Base-by-base conservation (phyloP, 2,888 invertebrate species). In the Erebia palarica region DNA sequence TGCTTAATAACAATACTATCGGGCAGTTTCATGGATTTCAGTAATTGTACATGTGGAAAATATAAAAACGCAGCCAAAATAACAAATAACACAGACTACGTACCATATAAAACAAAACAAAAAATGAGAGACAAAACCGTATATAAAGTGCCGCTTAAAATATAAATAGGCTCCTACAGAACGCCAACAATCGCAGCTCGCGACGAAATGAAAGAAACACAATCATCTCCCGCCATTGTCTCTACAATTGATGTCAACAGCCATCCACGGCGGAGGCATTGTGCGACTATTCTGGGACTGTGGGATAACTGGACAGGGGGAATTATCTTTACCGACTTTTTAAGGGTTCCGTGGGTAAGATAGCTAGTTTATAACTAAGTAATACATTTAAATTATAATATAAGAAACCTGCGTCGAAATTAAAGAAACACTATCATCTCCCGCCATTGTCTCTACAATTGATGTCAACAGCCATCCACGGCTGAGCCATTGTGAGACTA, bases 211-310 rank as follows among this genome's bases (percentile, higher is more conserved):
- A 75, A 79, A 78, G 79, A 77, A 75, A 77, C 77, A 76, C 73
- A 79, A 75, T 79, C 79, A 79, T 80, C 78, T 77, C 73, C 75
- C 77, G 69, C 73, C 75, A 82, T 83, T 82, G 78, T 79, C 70
- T 75, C 65, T 68, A 75, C 84, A 85, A 83, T 85, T 77, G 75
- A 80, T 82, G 82, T 83, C 79, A 81, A 79, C 79, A 79, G 77
- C 79, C 78, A 80, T 79, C 80, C 81, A 78, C 42, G 77, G 78
- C 77, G 76, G 76, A 71, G 47, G 13, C 79, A 76, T 75, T 75
- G 76, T 75, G 71, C 66, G 74, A 74, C 74, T 78, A 78, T 78
- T 78, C 75, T 70, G 75, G 74, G 73, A 69, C 69, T 68, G 73
- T 68, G 63, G 58, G 69, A 67, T 61, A 71, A 73, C 71, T 69